These are phyloP conservation scores for Thymelicus sylvestris DNA, from an alignment of 2,888 invertebrate species.

Conservation along the genomic window DNA sequence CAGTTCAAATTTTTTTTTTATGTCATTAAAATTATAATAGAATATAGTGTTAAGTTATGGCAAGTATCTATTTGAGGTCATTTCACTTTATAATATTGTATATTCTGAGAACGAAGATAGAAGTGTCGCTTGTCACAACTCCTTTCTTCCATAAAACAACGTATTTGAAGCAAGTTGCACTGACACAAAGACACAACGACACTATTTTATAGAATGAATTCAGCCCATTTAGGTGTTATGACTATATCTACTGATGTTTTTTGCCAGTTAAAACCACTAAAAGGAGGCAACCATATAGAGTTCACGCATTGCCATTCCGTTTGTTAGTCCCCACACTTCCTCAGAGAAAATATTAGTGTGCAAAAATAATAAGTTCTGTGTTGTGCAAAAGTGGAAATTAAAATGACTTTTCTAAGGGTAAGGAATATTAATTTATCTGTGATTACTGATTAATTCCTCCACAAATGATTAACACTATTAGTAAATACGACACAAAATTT, in stretches of 20 bases:
- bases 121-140: too few species aligned
- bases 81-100: too few species aligned
- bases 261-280: conserved; percentile 65
- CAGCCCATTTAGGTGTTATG: neutral
- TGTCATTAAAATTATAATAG: too few species aligned
- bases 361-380: neutral
- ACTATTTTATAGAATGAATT: neutral
- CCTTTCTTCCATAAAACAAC: too few species aligned
- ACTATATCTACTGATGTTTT: conserved; percentile 50
- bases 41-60: too few species aligned
- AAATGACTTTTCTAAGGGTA: conserved; percentile 42
- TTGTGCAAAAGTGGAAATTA: neutral
- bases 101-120: too few species aligned
- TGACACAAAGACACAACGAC: neutral
- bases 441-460: too few species aligned
- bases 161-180: too few species aligned
- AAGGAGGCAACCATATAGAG: conserved; percentile 65
- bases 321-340: conserved; percentile 47
- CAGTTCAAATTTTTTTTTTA: too few species aligned
- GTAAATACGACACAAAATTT: too few species aligned
- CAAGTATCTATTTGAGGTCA: too few species aligned
- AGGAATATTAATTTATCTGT: conserved; percentile 12
- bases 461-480: too few species aligned
- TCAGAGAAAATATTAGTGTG: conserved; percentile 16
- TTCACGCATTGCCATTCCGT: conserved; percentile 56